Evolutionary conservation across 2,888 invertebrate genomes (phyloP).

Genomic region (Mythimna albipuncta): DNA sequence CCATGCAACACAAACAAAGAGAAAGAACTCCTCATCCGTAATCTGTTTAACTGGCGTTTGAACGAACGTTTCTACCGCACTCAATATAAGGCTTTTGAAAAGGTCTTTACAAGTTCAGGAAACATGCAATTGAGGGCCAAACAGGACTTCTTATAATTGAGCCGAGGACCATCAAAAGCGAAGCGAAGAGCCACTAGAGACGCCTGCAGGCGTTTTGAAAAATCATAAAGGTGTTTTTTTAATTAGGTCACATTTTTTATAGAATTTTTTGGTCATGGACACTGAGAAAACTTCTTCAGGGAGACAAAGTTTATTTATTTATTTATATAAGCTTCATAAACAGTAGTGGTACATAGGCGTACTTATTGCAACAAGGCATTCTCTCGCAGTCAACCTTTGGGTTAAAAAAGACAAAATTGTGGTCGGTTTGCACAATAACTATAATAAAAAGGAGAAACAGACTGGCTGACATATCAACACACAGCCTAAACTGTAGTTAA

Average conservation of each 20-base stretch:
- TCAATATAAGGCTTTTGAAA: slow-evolving; percentile 68
- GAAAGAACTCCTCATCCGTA: slow-evolving; percentile 68
- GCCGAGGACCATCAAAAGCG: slow-evolving; percentile 44
- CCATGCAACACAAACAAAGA: slow-evolving; percentile 67
- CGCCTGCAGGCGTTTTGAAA: slow-evolving; percentile 27
- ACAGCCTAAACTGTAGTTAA: too few species aligned
- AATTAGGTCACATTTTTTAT: slow-evolving; percentile 26
- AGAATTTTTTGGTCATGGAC: neutral
- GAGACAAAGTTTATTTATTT: neutral
- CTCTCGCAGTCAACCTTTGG: too few species aligned
- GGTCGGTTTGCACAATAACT: too few species aligned
- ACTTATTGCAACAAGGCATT: too few species aligned
- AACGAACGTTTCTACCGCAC: slow-evolving; percentile 68
- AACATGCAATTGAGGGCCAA: slow-evolving; percentile 55
- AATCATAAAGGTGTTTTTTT: slow-evolving; percentile 26
- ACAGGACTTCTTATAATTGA: slow-evolving; percentile 63
- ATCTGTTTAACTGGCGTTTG: slow-evolving; percentile 72
- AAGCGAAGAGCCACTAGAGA: slow-evolving; percentile 13
- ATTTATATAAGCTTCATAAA: too few species aligned
- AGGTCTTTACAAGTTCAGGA: slow-evolving; percentile 59
- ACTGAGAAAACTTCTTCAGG: neutral
- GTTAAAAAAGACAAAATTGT: too few species aligned
- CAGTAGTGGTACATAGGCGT: too few species aligned
- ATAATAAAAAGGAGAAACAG: too few species aligned
- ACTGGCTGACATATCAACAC: too few species aligned